Percentiles rank a stretch among this genome's conserved stretches.
Evolutionary conservation across 2,888 invertebrate species (phyloP).

Genomic region (Selenia dentaria): DNA sequence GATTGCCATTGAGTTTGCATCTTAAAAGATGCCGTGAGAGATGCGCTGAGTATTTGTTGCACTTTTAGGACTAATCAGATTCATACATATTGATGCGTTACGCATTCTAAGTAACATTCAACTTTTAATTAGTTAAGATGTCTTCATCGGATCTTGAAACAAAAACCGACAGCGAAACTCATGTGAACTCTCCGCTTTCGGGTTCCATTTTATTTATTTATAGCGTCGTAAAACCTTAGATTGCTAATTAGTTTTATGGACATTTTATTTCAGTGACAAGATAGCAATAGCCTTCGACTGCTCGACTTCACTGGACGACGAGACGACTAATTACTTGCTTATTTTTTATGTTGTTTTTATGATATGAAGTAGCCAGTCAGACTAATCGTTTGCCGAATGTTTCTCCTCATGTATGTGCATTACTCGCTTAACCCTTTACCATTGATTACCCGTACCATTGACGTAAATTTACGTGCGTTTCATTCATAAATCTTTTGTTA

Average conservation of each 20-base stretch:
- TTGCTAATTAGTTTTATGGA: conserved; percentile 78
- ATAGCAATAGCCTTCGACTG: conserved; percentile 40
- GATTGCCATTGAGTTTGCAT: conserved; percentile 10
- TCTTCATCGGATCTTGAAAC: conserved; percentile 57
- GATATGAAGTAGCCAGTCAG: no score
- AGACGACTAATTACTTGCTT: conserved; percentile 11
- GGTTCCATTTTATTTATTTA: conserved; percentile 72
- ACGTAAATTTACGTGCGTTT: no score
- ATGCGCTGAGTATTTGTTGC: conserved; percentile 20
- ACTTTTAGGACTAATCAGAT: conserved; percentile 19
- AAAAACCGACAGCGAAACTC: conserved; percentile 54
- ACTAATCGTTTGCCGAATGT: no score
- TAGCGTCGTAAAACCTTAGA: conserved; percentile 67
- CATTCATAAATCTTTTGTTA: no score
- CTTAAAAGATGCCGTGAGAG: conserved; percentile 14
- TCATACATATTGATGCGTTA: conserved; percentile 59
- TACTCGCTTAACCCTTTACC: no score
- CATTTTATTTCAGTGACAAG: conserved; percentile 62
- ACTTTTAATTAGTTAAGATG: conserved; percentile 64
- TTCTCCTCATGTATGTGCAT: no score
- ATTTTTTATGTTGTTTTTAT: neutral
- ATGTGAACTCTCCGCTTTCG: conserved; percentile 50
- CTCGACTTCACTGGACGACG: conserved; percentile 9
- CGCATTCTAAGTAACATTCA: conserved; percentile 50
- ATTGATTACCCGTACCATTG: no score